phyloP scores from a whole-genome alignment of 1,140 invertebrate species.

The Papilio polytes region DNA sequence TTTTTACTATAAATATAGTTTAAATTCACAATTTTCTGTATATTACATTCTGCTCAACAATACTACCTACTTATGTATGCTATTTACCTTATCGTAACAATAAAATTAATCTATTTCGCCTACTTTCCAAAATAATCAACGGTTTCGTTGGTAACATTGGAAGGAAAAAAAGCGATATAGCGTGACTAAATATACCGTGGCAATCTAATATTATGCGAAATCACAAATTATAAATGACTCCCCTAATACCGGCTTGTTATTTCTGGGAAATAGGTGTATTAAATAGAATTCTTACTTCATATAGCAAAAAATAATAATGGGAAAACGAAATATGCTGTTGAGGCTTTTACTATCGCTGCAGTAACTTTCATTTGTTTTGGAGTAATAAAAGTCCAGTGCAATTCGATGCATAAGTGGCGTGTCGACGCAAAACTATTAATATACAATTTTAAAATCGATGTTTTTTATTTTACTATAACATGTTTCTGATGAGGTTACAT shows the following conservation, averaged over 20 bases:
- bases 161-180: constrained; percentile 59
- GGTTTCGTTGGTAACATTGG: constrained; percentile 53
- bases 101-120: constrained; percentile 39
- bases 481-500: neutral
- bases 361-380: neutral
- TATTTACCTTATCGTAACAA: constrained; percentile 28
- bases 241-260: constrained; percentile 66
- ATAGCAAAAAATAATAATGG: constrained; percentile 1
- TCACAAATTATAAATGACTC: constrained; percentile 69
- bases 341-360: neutral
- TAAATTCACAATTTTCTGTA: neutral
- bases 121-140: constrained; percentile 52
- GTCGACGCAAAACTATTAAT: neutral
- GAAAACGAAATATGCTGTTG: neutral
- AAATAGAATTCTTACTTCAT: constrained; percentile 24
- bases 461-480: neutral
- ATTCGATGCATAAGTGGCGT: neutral
- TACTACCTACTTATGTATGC: neutral
- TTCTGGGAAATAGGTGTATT: constrained; percentile 55
- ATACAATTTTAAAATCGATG: neutral
- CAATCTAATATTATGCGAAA: constrained; percentile 69
- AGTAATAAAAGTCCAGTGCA: neutral
- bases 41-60: neutral
- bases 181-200: constrained; percentile 67
- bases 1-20: no score